A percentile compares a stretch with the other conserved stretches of the same genome.
Evolutionary conservation across 2,113 vertebrate genomes (phyloP).

Genomic region (Sula dactylatra): DNA sequence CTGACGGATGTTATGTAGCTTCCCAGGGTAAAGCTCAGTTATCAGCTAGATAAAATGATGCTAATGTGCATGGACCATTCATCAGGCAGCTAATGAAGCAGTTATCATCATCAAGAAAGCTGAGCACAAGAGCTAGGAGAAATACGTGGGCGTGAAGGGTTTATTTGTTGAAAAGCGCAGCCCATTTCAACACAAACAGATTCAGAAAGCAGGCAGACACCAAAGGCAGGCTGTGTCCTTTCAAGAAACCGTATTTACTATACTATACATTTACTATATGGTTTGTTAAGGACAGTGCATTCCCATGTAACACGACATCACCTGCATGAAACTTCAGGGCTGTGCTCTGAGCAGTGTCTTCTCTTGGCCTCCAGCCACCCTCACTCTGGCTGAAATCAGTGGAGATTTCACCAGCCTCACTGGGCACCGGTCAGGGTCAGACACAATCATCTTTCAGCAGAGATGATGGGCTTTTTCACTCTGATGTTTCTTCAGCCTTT

Average conservation of each 20-base stretch:
- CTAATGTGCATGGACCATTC: not conserved
- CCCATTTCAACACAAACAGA: not conserved
- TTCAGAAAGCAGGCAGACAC: not conserved
- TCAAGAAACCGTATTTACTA: not conserved
- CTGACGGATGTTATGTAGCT: not conserved
- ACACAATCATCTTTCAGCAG: not conserved
- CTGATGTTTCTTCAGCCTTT: not conserved
- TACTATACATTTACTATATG: not conserved
- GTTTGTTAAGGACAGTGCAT: not conserved
- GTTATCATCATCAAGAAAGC: not conserved
- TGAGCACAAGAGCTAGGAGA: not conserved
- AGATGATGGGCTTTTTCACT: not conserved
- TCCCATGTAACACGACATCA: not conserved
- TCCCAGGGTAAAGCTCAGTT: not conserved
- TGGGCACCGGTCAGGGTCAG: not conserved
- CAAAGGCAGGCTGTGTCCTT: not conserved
- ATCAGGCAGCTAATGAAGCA: constrained; percentile 15
- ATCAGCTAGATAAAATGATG: not conserved
- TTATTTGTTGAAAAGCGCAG: not conserved
- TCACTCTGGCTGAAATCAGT: not conserved
- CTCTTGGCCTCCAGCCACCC: not conserved
- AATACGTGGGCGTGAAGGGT: not conserved
- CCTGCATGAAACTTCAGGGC: not conserved
- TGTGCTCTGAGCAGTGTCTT: not conserved
- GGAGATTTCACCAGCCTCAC: not conserved